phyloP scores from a whole-genome alignment of 2,113 vertebrate genomes.

The Rhadina sibilatrix region DNA sequence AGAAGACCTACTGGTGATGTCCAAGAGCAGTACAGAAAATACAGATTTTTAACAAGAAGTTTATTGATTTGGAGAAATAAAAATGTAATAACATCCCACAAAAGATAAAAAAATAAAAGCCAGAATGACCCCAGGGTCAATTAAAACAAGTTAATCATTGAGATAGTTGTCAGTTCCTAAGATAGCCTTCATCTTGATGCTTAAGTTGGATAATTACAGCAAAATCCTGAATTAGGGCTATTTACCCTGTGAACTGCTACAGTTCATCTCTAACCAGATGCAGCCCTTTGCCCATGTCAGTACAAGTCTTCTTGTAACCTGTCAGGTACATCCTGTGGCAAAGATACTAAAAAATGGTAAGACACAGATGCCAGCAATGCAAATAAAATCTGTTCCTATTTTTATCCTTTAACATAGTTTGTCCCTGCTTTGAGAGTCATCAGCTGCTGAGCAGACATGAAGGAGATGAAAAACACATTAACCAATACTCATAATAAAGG shows the following conservation, averaged over 20 bases:
- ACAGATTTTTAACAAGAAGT: background rate
- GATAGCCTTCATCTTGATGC: background rate
- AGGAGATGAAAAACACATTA: background rate
- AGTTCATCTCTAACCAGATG: background rate
- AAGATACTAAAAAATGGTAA: background rate
- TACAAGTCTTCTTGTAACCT: background rate
- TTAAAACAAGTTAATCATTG: background rate
- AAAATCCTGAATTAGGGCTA: background rate
- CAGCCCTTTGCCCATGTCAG: background rate
- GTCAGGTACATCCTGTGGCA: fast-evolving
- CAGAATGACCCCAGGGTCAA: background rate
- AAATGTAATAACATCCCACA: background rate
- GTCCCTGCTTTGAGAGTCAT: background rate
- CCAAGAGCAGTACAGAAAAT: background rate
- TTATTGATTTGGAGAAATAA: background rate
- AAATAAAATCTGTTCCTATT: background rate
- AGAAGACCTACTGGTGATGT: background rate
- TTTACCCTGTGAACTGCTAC: background rate
- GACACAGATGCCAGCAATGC: background rate
- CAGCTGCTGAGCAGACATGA: background rate
- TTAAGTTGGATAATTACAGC: background rate
- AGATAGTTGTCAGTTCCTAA: background rate
- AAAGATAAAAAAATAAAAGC: background rate
- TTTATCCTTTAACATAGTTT: background rate
- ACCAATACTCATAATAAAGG: background rate